Base-by-base conservation (phyloP, 2,797 vertebrate genomes). In the Scleropages formosus region DNA sequence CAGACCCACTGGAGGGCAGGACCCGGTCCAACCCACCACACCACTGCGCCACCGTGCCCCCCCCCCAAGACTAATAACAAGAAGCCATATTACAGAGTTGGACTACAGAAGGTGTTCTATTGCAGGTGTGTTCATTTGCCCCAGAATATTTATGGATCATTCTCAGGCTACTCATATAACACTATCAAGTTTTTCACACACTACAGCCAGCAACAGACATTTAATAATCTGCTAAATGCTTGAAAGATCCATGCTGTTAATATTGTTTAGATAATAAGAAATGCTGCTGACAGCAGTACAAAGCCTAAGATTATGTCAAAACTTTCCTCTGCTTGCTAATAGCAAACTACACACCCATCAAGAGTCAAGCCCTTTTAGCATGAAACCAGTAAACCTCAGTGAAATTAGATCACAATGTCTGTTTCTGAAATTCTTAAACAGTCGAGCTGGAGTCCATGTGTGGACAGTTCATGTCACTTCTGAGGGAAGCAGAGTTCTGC, bases 221-320 rank as follows among this genome's bases (percentile, higher is more conserved):
- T 72, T 31, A 60, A 60, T 60, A 60, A 39, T 58, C 51, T 8
- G 49, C 4, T 15, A 26, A 26, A 60, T n/a, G 20, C 70, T 72
- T 8, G 31, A 44, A 59, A 39, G 31, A 22, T 39, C 10, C 20
- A 20, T n/a, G 53, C 24, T 16, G 27, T 58, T 72, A 22, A 12
- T 12, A 22, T 22, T 59, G 22, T 61, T 46, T 60, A 56, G 31
- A 72, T 44, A 61, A 39, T 27, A 26, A 44, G 70, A 72, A 70
- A 46, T 8, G 8, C n/a, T n/a, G 16, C 59, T 61, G 59, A 61
- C 18, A 6, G 53, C 8, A 31, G 16, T 22, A 60, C 20, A 59
- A 44, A 39, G 16, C 4, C n/a, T 22, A 20, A 61, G 26, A 47
- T 2, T 39, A 61, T 3, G 58, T 9, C 53, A 13, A 46, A 18